Evolutionary conservation across 1,140 invertebrate genomes (phyloP).

Genomic region (Musca vetustissima): DNA sequence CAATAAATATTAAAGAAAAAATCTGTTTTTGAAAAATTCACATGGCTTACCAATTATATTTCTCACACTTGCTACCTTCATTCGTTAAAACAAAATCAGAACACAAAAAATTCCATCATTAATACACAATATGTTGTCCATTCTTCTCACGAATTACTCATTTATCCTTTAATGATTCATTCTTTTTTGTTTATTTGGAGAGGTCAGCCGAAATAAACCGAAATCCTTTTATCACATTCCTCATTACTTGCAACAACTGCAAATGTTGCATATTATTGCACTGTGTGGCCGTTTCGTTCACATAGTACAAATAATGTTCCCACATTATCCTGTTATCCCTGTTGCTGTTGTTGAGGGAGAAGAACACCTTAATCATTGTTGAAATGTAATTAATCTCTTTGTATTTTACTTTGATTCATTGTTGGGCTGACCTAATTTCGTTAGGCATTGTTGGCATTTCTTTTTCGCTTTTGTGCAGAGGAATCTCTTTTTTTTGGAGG

Average conservation of each 20-base stretch:
- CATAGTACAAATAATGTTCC: background rate
- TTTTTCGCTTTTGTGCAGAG: background rate
- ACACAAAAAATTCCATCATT: background rate
- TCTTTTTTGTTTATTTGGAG: background rate
- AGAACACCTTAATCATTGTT: background rate
- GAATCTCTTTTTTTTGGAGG: too few relatives aligned
- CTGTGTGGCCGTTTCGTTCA: background rate
- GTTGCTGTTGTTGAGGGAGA: too few relatives aligned
- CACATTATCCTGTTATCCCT: constrained; percentile 1
- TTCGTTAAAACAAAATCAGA: too few relatives aligned
- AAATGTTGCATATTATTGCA: background rate
- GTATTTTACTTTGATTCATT: background rate
- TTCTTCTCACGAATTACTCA: background rate
- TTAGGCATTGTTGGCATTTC: too few relatives aligned
- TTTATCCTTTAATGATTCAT: constrained; percentile 17
- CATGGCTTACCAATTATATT: too few relatives aligned
- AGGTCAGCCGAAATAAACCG: too few relatives aligned
- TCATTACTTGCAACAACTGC: background rate
- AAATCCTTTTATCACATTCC: too few relatives aligned
- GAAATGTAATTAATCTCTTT: constrained; percentile 13
- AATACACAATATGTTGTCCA: constrained; percentile 4
- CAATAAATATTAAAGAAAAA: too few relatives aligned
- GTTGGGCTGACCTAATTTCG: constrained; percentile 4
- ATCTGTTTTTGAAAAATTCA: too few relatives aligned
- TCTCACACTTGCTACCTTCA: too few relatives aligned